A percentile compares a stretch with the other conserved stretches of the same genome.
These are phyloP conservation scores for Baronia brevicornis DNA, from an alignment of 2,888 invertebrate species.

Conservation along the genomic window DNA sequence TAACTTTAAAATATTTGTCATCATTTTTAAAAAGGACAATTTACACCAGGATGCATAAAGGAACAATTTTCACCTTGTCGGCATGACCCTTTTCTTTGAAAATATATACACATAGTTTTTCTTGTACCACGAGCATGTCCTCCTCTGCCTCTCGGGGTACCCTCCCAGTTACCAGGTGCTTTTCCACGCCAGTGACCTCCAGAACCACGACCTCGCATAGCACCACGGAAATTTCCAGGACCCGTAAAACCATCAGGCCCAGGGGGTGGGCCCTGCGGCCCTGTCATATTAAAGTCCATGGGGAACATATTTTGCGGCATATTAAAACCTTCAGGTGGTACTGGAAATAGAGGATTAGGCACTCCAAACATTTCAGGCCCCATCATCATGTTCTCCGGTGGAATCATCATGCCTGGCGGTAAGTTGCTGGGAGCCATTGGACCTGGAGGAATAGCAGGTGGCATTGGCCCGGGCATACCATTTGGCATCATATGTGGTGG, in stretches of 20 bases:
- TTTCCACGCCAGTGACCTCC: conserved; percentile 71
- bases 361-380: conserved; percentile 56
- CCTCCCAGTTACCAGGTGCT: conserved; percentile 62
- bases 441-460: conserved; percentile 46
- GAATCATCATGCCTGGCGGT: conserved; percentile 59
- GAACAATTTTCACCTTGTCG: conserved; percentile 88
- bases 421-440: conserved; percentile 45
- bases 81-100: conserved; percentile 87
- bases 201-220: conserved; percentile 72
- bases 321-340: conserved; percentile 57
- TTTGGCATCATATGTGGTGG: conserved; percentile 51
- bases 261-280: conserved; percentile 38
- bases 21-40: conserved; percentile 64
- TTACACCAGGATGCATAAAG: conserved; percentile 85
- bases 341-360: conserved; percentile 49
- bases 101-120: conserved; percentile 83
- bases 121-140: conserved; percentile 70
- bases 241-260: conserved; percentile 51
- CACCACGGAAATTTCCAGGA: conserved; percentile 68
- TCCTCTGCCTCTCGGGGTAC: conserved; percentile 59
- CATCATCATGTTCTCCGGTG: conserved; percentile 69
- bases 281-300: conserved; percentile 68
- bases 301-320: conserved; percentile 69
- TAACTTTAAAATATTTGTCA: not conserved
- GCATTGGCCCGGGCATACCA: conserved; percentile 47